These are phyloP conservation scores for Salarias fasciatus DNA, from an alignment of 2,797 vertebrate genomes.

Conservation along the genomic window DNA sequence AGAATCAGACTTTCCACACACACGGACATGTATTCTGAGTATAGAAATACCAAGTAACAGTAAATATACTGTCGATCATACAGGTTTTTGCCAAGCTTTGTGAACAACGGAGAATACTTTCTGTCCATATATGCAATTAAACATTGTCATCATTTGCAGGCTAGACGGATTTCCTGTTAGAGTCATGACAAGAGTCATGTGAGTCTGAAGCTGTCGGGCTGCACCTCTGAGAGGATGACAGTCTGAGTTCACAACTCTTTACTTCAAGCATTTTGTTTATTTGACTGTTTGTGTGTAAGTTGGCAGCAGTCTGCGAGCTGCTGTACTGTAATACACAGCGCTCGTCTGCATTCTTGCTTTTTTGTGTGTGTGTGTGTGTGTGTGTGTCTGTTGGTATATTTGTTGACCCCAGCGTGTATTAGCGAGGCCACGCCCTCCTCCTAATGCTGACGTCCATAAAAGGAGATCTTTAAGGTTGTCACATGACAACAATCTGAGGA, in stretches of 20 bases:
- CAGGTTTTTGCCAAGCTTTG: too few species aligned
- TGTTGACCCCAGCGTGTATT: constrained; percentile 64
- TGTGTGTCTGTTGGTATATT: constrained; percentile 23
- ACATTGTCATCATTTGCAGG: too few species aligned
- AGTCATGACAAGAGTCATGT: too few species aligned
- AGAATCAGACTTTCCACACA: too few species aligned
- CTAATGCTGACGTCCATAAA: constrained; percentile 84
- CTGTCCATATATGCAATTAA: too few species aligned
- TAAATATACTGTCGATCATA: too few species aligned
- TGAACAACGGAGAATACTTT: too few species aligned
- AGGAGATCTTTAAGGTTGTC: constrained; percentile 89
- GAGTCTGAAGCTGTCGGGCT: neutral
- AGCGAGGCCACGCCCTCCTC: constrained; percentile 75
- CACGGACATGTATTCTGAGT: too few species aligned
- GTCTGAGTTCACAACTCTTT: constrained; percentile 16
- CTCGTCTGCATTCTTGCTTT: constrained; percentile 32
- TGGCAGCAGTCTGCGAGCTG: constrained; percentile 42
- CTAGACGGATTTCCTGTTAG: too few species aligned
- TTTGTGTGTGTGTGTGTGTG: too few species aligned
- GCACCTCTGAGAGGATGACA: constrained; percentile 1
- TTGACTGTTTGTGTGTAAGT: constrained; percentile 32
- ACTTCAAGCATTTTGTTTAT: neutral
- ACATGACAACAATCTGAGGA: constrained; percentile 87
- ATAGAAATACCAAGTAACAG: too few species aligned
- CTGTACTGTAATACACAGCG: constrained; percentile 5